Percentiles rank a stretch among this genome's conserved stretches.
Conservation (phyloP, 2,888 invertebrate genomes). For the Leptinotarsa haldemani region DNA sequence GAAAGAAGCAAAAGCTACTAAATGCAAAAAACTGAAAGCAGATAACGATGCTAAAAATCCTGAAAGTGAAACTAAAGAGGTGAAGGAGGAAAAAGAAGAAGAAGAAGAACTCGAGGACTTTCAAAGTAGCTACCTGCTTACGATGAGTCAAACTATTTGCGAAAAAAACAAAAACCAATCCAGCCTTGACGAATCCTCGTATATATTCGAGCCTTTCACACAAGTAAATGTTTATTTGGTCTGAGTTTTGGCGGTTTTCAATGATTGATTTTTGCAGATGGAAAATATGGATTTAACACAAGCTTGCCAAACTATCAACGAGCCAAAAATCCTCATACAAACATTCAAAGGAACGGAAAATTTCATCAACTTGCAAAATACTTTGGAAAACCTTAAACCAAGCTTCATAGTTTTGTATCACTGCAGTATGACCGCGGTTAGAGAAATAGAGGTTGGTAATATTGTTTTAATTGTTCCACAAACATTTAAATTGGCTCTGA, state of each 20-base stretch:
- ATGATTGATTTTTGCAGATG: constrained; percentile 65
- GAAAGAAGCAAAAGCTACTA: constrained; percentile 33
- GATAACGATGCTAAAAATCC: constrained; percentile 52
- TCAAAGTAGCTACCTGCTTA: constrained; percentile 77
- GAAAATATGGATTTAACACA: constrained; percentile 77
- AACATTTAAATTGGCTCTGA: constrained; percentile 8
- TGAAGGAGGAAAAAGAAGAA: constrained; percentile 45
- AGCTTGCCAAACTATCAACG: constrained; percentile 68
- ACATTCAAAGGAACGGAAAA: constrained; percentile 82
- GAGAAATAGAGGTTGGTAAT: constrained; percentile 85
- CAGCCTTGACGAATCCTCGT: constrained; percentile 55
- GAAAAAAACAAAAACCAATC: constrained; percentile 27
- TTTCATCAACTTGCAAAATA: constrained; percentile 77
- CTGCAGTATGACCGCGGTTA: constrained; percentile 85
- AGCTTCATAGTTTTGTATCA: constrained; percentile 91
- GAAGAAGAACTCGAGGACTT: constrained; percentile 66
- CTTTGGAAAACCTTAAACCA: constrained; percentile 77
- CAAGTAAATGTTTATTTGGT: constrained; percentile 65
- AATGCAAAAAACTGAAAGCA: constrained; percentile 48
- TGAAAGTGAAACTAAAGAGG: constrained; percentile 38
- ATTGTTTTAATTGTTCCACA: not conserved
- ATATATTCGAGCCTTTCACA: constrained; percentile 73
- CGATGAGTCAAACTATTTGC: constrained; percentile 71
- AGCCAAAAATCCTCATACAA: constrained; percentile 79
- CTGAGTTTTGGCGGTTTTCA: constrained; percentile 38